Evolutionary conservation across 92 coral and sea anemone genomes (phyloP).

Genomic region (Parazoanthus darwini): DNA sequence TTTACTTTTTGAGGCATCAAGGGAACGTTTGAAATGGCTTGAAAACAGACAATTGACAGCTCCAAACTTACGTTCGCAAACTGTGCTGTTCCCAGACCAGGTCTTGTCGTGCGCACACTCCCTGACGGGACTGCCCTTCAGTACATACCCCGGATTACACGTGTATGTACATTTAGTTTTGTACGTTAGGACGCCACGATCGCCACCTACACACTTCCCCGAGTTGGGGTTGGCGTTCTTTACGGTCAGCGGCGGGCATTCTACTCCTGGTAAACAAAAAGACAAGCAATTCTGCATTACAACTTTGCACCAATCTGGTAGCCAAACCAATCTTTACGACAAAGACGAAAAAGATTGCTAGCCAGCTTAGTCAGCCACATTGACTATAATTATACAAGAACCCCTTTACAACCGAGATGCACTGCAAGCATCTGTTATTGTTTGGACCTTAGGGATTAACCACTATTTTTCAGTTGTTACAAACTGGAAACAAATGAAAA

Average conservation of each 20-base stretch:
- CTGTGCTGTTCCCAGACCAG: slow-evolving; percentile 85
- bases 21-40: neutral
- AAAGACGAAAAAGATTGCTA: too few relatives aligned
- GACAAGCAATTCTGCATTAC: neutral
- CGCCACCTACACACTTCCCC: slow-evolving; percentile 68
- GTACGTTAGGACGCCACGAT: slow-evolving; percentile 54
- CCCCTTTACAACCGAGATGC: too few relatives aligned
- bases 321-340: too few relatives aligned
- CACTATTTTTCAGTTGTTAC: neutral
- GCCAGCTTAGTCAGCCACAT: too few relatives aligned
- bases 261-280: slow-evolving; percentile 54
- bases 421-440: too few relatives aligned
- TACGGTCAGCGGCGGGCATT: slow-evolving; percentile 61
- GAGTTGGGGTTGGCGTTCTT: slow-evolving; percentile 65
- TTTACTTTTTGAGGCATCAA: neutral
- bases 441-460: too few relatives aligned
- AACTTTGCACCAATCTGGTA: too few relatives aligned
- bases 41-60: neutral
- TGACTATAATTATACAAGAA: too few relatives aligned
- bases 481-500: too few relatives aligned
- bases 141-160: slow-evolving; percentile 73
- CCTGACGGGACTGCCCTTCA: slow-evolving; percentile 74
- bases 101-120: slow-evolving; percentile 78
- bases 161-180: slow-evolving; percentile 75
- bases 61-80: slow-evolving; percentile 79